Percentiles rank a stretch among this genome's conserved stretches.
These are phyloP conservation scores for Galerucella calmariensis DNA, from an alignment of 2,888 invertebrate genomes.

Conservation along the genomic window DNA sequence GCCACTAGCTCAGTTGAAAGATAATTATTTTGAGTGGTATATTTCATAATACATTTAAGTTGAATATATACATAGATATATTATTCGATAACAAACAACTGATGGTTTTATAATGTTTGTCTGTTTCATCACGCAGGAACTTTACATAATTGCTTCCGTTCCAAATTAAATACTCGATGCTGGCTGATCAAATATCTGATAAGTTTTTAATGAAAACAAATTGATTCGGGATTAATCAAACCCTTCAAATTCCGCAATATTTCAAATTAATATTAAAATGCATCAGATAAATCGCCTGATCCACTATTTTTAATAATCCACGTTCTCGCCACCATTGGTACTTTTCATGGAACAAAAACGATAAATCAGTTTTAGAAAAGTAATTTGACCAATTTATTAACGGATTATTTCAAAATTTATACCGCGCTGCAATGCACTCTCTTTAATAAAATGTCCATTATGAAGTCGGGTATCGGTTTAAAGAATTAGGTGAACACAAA, in stretches of 20 bases:
- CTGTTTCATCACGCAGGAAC: not conserved
- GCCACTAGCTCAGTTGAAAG: no score
- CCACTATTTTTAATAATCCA: conserved; percentile 41
- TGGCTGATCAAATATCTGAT: conserved; percentile 17
- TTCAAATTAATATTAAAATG: conserved; percentile 39
- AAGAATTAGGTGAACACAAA: conserved; percentile 4
- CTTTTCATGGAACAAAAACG: conserved; percentile 36
- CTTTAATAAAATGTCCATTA: conserved; percentile 41
- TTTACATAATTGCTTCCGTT: not conserved
- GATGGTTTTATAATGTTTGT: not conserved
- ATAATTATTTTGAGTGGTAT: no score
- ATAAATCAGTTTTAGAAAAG: conserved; percentile 49
- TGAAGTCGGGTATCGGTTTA: conserved; percentile 16
- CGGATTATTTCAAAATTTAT: conserved; percentile 49
- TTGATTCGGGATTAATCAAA: conserved; percentile 27
- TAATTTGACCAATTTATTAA: conserved; percentile 49
- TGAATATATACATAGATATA: no score
- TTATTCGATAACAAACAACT: not conserved
- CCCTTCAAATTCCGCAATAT: conserved; percentile 21
- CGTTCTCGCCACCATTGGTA: conserved; percentile 31
- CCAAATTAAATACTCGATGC: conserved; percentile 20
- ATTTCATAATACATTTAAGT: no score
- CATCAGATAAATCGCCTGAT: conserved; percentile 32
- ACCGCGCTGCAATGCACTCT: conserved; percentile 41
- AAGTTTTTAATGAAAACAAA: conserved; percentile 37